A percentile compares a stretch with the other conserved stretches of the same genome.
Evolutionary conservation across 2,113 vertebrate genomes (phyloP).

Genomic region (Alosa alosa): DNA sequence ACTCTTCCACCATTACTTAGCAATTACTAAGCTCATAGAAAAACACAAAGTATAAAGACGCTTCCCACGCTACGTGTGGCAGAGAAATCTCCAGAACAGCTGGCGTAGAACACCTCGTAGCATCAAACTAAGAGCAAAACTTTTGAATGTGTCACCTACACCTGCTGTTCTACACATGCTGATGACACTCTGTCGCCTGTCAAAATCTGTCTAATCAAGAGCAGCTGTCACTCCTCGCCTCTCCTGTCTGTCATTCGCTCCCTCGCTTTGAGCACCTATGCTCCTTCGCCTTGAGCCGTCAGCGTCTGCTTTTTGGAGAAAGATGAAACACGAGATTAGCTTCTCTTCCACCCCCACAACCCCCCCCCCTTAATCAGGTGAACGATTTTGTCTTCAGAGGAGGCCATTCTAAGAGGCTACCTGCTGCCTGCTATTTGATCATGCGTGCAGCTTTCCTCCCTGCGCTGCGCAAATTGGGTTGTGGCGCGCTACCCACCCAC

Average conservation of each 20-base stretch:
- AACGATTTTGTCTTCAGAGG: constrained; percentile 27
- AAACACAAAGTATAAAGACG: neutral
- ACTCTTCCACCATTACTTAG: neutral
- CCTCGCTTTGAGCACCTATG: neutral
- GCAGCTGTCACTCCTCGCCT: neutral
- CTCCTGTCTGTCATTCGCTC: neutral
- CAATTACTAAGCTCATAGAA: neutral
- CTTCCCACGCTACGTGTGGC: neutral
- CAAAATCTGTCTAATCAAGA: neutral
- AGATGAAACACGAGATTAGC: constrained; percentile 15
- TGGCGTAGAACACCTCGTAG: neutral
- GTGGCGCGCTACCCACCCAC: neutral
- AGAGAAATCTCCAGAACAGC: neutral
- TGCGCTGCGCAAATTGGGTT: neutral
- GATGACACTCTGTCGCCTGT: neutral
- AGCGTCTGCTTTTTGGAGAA: neutral
- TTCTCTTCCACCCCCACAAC: neutral
- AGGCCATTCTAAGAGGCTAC: constrained; percentile 10
- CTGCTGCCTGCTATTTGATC: constrained; percentile 26
- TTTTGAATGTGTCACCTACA: neutral
- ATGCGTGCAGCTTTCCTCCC: neutral
- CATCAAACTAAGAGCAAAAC: neutral
- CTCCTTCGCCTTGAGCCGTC: neutral
- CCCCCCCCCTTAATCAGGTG: constrained; percentile 7
- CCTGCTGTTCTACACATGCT: neutral